Base-by-base conservation (phyloP, 2,113 vertebrate species). In the Agelaius phoeniceus region DNA sequence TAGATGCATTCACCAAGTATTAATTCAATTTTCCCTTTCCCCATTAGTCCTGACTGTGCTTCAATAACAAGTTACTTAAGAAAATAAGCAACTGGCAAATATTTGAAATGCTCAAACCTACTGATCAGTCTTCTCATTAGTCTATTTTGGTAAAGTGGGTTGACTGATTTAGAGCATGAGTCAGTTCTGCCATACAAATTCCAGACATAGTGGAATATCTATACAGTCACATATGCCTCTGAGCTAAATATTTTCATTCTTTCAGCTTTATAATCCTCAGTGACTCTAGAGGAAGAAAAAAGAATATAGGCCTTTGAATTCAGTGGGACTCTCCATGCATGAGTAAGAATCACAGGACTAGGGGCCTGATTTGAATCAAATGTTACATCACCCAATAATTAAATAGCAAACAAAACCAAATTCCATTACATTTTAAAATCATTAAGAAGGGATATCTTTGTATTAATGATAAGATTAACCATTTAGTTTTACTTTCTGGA, bases 61-160 rank as follows among this genome's bases (percentile, higher is more conserved):
- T 86, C 78, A 87, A 9, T 28, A 72, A 84, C n/a, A 93, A 91
- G 71, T 90, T 86, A 86, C 65, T 95, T 93, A 81, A 90, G 81
- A 93, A 88, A 96, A 93, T 86, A 95, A 84, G 65, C 76, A 90
- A 94, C 75, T 88, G 48, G 49, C 35, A 92, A 92, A 93, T 81
- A 87, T 94, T 23, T 87, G 65, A 90, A 89, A 58, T 66, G 65
- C 83, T 89, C 28, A 89, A 84, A 75, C n/a, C 12, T 87, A 61
- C 93, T 78, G 85, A 90, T 93, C 81, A 92, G 72, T 65, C 79
- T 84, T 96, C 85, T 84, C 49, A 93, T 93, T 89, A 95, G 55
- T 67, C 76, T 96, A 46, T 96, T 94, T 96, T 90, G 80, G 68
- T 84, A 65, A 94, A 91, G 73, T 84, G 83, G 67, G 72, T 87